phyloP scores from a whole-genome alignment of 2,888 invertebrate genomes.

The Macrophya alboannulata region DNA sequence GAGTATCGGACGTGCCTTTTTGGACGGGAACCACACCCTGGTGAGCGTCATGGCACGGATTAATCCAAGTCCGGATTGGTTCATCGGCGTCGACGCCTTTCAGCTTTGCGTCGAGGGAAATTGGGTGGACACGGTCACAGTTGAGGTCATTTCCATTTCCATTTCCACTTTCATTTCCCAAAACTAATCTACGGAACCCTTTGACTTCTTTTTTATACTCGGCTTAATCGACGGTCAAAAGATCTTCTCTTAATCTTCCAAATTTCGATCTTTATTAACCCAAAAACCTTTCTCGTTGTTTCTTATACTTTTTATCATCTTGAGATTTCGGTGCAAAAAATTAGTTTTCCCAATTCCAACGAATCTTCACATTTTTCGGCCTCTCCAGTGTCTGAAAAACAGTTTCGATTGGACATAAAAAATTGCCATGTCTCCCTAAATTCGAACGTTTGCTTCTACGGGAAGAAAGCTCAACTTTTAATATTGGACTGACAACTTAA shows the following conservation, averaged over 20 bases:
- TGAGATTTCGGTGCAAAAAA: not conserved
- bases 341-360: not conserved
- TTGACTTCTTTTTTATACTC: not conserved
- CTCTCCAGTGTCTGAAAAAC: not conserved
- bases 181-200: not conserved
- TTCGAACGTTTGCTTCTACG: not conserved
- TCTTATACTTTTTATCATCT: not conserved
- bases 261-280: not conserved
- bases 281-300: not conserved
- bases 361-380: no score
- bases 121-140: conserved; percentile 94
- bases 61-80: conserved; percentile 98
- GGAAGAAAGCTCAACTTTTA: not conserved
- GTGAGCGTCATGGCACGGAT: conserved; percentile 95
- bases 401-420: not conserved
- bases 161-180: conserved; percentile 35
- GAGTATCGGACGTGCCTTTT: conserved; percentile 92
- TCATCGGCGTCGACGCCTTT: conserved; percentile 94
- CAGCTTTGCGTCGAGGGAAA: conserved; percentile 95
- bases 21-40: conserved; percentile 95
- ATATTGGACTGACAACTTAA: not conserved
- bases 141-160: conserved; percentile 85
- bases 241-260: not conserved
- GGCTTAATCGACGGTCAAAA: not conserved
- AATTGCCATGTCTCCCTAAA: no score